Evolutionary conservation across 2,797 vertebrate genomes (phyloP), one percentile per base, ranked within the genome.

Genomic region (Phaenicophaeus curvirostris): DNA sequence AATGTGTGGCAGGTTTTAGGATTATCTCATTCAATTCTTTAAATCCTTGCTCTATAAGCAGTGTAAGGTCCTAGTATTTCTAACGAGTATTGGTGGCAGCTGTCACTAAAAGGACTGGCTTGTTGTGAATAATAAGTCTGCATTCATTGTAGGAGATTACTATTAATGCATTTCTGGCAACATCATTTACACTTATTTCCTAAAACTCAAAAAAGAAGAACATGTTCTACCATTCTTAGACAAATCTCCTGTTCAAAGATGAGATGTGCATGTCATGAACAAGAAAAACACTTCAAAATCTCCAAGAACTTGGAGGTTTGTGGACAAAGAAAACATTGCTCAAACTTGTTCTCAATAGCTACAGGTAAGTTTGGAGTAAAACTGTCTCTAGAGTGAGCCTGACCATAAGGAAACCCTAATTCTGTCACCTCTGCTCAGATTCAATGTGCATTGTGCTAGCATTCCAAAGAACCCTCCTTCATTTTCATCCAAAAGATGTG

Each of bases 41-140:
- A n/a, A 92, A 92, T 88, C 33, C 35, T 86, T 93, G 21, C n/a
- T 91, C 10, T 75, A 81, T 39, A 93, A 82, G 44, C n/a, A 58
- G 37, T 62, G 62, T 55, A 82, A 90, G 61, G 20, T 46, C 72
- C 85, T 78, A 33, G 11, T 88, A 59, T 91, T 95, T 91, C 80
- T 94, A 96, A 93, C 69, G 72, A 79, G 48, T 71, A 88, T 67
- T 85, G 73, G 94, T 91, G 81, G 61, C 61, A 95, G 66, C 62
- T 96, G 92, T 93, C 93, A 88, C 39, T 88, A 79, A 91, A 96
- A 93, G 76, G 41, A 58, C 59, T 55, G 50, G 51, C 10, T 87
- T 90, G 68, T 83, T 93, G 75, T 87, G 82, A 94, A 65, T 89
- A 92, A 76, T 87, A 96, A 89, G 35, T 77, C 78, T 89, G 48